phyloP scores from a whole-genome alignment of 2,888 invertebrate genomes.

The Mythimna lalbum region DNA sequence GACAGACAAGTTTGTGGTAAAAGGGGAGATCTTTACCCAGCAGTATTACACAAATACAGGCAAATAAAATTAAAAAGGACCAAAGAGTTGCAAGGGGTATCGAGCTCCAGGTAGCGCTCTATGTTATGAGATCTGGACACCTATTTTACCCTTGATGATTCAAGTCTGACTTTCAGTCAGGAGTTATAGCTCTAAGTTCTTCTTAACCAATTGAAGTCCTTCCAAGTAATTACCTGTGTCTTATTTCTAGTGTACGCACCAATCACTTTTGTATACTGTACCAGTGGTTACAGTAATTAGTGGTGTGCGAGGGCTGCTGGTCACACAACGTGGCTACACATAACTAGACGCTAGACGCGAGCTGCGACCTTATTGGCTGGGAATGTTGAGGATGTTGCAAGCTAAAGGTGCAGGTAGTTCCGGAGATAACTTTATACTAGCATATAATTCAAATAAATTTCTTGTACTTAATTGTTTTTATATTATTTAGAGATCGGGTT shows the following conservation, averaged over 20 bases:
- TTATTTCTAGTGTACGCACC: not conserved
- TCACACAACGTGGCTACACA: not conserved
- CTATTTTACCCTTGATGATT: not conserved
- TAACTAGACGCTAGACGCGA: conserved; percentile 1
- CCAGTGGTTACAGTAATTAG: conserved; percentile 21
- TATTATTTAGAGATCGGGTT: not conserved
- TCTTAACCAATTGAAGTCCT: not conserved
- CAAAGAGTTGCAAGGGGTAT: not conserved
- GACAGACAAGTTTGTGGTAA: no score
- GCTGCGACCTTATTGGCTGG: not conserved
- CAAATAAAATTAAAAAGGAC: no score
- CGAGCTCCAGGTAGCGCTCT: not conserved
- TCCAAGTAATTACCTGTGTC: not conserved
- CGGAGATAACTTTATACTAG: not conserved
- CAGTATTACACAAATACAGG: no score
- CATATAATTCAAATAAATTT: not conserved
- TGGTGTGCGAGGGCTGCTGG: conserved; percentile 35
- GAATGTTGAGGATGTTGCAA: not conserved
- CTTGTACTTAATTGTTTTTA: conserved; percentile 3
- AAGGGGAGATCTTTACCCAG: no score
- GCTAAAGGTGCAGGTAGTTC: not conserved
- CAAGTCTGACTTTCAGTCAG: not conserved
- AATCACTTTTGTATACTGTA: not conserved
- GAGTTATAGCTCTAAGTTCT: not conserved
- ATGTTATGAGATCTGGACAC: not conserved